phyloP scores from a whole-genome alignment of 2,797 vertebrate species.

The Mionectes olivaceus region DNA sequence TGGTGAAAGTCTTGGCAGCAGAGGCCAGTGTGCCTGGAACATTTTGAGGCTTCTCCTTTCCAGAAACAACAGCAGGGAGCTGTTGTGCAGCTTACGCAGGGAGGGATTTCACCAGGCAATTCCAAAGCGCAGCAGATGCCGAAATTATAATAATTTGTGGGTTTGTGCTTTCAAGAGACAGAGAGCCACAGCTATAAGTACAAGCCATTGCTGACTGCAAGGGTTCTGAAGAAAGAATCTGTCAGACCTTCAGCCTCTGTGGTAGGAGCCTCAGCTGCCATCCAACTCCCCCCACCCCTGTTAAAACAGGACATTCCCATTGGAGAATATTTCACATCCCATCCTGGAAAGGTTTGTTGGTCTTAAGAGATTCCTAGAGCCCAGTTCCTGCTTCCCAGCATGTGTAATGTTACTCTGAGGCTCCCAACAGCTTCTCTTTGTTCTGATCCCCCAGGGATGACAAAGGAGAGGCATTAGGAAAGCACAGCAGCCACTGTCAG shows the following conservation, averaged over 20 bases:
- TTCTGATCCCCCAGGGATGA: background rate
- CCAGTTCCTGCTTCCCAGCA: background rate
- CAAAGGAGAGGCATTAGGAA: background rate
- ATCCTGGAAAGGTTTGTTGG: background rate
- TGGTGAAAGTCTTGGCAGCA: background rate
- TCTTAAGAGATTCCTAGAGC: background rate
- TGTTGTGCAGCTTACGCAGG: background rate
- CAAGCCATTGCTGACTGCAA: background rate
- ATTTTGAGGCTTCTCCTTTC: background rate
- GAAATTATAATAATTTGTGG: background rate
- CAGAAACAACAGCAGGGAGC: background rate
- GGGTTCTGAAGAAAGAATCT: background rate
- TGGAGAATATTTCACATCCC: background rate
- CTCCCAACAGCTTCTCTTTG: background rate
- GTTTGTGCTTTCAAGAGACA: background rate
- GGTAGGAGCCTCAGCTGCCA: background rate
- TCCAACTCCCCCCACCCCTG: background rate
- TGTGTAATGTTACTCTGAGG: background rate
- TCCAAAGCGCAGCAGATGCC: background rate
- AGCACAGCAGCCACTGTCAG: background rate
- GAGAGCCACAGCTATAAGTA: background rate
- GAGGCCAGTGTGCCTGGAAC: background rate
- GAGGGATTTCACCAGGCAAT: background rate
- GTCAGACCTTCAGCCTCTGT: background rate
- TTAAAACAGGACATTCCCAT: background rate